Evolutionary conservation across 2,797 vertebrate species (phyloP).

Genomic region (Tragelaphus eurycerus): DNA sequence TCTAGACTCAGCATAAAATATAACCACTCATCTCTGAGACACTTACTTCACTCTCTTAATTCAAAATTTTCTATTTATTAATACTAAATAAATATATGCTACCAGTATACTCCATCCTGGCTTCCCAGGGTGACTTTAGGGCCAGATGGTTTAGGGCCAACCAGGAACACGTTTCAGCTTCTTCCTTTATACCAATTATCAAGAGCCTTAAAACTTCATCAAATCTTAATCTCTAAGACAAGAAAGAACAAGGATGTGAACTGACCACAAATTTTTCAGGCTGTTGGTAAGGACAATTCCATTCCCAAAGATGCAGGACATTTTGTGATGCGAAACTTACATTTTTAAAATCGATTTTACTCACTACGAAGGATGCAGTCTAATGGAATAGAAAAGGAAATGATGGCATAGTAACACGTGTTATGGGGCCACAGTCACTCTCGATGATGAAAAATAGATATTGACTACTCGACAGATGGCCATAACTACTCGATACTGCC

Average conservation of each 20-base stretch:
- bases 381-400: background rate
- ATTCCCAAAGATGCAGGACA: background rate
- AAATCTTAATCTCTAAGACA: background rate
- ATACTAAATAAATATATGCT: background rate
- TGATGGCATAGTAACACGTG: background rate
- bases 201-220: background rate
- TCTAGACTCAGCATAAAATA: background rate
- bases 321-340: background rate
- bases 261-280: background rate
- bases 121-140: background rate
- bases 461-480: background rate
- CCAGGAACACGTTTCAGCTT: background rate
- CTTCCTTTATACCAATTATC: background rate
- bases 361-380: background rate
- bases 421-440: background rate
- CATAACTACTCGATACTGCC: too few species aligned
- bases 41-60: background rate
- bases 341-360: background rate
- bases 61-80: background rate
- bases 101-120: background rate
- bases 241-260: background rate
- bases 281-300: background rate
- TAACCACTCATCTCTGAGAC: background rate
- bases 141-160: background rate
- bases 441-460: background rate